Conservation (phyloP, 2,113 vertebrate genomes). For the Symphodus melops region DNA sequence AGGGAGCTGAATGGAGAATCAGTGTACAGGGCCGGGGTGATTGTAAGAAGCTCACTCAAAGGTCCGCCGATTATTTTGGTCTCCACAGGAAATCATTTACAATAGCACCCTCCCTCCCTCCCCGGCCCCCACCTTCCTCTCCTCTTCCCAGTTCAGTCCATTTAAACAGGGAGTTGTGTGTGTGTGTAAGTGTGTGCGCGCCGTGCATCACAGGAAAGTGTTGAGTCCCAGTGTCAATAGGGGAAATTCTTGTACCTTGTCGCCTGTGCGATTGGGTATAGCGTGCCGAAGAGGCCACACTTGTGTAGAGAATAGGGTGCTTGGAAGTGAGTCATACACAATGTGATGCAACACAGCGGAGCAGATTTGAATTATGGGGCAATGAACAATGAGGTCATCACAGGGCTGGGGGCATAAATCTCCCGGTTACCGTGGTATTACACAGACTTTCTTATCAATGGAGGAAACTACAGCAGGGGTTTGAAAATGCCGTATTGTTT, state of each 20-base stretch:
- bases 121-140: neutral
- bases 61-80: conserved; percentile 75
- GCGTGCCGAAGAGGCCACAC: conserved; percentile 31
- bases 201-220: conserved; percentile 4
- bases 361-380: conserved; percentile 81
- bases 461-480: conserved; percentile 57
- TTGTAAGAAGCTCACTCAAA: conserved; percentile 75
- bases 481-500: conserved; percentile 63
- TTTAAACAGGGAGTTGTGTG: conserved; percentile 46
- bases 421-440: conserved; percentile 54
- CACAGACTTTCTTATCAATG: conserved; percentile 73
- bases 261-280: conserved; percentile 44
- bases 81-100: conserved; percentile 77
- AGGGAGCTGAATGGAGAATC: conserved; percentile 66
- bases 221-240: conserved; percentile 55
- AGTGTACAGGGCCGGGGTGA: conserved; percentile 68
- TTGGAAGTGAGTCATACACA: conserved; percentile 77
- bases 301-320: conserved; percentile 65
- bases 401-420: conserved; percentile 74
- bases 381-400: conserved; percentile 82
- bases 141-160: conserved; percentile 43
- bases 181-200: neutral
- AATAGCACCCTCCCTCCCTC: conserved; percentile 55
- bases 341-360: conserved; percentile 76
- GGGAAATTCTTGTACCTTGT: conserved; percentile 49